Conservation (phyloP, 2,888 invertebrate species). For the Tryphoninae sp. region DNA sequence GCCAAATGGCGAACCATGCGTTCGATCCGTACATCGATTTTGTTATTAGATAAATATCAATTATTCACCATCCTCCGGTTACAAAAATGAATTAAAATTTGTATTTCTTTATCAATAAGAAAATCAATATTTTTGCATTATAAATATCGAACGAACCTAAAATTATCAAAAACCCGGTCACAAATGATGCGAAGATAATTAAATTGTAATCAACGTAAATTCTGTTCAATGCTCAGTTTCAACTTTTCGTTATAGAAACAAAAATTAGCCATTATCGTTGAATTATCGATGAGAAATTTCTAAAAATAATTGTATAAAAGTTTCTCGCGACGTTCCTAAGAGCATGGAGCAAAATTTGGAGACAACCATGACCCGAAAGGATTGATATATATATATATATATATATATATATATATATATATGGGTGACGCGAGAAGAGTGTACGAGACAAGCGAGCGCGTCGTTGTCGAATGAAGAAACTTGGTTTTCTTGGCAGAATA, state of each 20-base stretch:
- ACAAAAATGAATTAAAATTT: no score
- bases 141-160: no score
- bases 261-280: background rate
- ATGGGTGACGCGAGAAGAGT: constrained; percentile 10
- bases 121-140: no score
- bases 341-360: background rate
- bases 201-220: no score
- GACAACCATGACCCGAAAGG: constrained; percentile 1
- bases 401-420: background rate
- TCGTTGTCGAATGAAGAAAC: constrained; percentile 44
- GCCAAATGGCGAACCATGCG: background rate
- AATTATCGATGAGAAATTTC: background rate
- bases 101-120: no score
- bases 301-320: background rate
- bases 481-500: constrained; percentile 57
- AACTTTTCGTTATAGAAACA: no score
- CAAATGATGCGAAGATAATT: no score
- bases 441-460: constrained; percentile 10
- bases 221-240: no score
- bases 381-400: constrained; percentile 10
- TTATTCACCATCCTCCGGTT: no score
- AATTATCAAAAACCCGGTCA: no score
- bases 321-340: background rate
- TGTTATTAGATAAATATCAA: constrained; percentile 5
- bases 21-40: background rate